Evolutionary conservation across 2,888 invertebrate species (phyloP), one percentile per base, ranked within the genome.

Genomic region (Mythimna albipuncta): DNA sequence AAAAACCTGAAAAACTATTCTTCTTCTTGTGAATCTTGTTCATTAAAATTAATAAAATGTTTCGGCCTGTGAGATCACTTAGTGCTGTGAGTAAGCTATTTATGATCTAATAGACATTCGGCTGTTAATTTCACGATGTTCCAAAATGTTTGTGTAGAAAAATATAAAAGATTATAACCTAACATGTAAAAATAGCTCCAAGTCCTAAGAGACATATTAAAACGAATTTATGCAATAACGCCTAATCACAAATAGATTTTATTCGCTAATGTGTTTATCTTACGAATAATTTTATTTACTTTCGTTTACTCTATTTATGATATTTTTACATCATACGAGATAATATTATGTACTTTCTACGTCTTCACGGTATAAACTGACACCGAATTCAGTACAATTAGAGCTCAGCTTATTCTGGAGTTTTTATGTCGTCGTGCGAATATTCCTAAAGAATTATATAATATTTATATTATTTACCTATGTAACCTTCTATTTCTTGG

Each of bases 1-100:
- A 1, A 55, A 47, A 70, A 10, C 21, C 21, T 47, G 19, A 32
- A 6, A 72, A 32, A 50, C 4, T 19, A 41, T 2, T 41, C 26
- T 57, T 26, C 35, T 38, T 9, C 7, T 52, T 44, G 44, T 47
- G 44, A 47, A 47, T 47, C 16, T 21, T 62, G 13, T 2, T 50
- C 1, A 67, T 47, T 19, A 52, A 69, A 58, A 52, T 6, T 6
- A 21, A 61, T 21, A 76, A 63, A 62, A 85, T 85, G 86, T 84
- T 81, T 62, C 84, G 79, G n/a, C 71, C 84, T 21, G 4, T 85
- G 41, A 74, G 69, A 76, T 75, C 77, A 52, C 50, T 84, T 16
- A 69, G 1, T 50, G 50, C 79, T 62, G 85, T 85, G 73, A 83
- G 85, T 85, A 67, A 26, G 6, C 19, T 57, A 26, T 26, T 4